Base-by-base conservation (phyloP, 2,113 vertebrate genomes). In the Melanerpes aurifrons region DNA sequence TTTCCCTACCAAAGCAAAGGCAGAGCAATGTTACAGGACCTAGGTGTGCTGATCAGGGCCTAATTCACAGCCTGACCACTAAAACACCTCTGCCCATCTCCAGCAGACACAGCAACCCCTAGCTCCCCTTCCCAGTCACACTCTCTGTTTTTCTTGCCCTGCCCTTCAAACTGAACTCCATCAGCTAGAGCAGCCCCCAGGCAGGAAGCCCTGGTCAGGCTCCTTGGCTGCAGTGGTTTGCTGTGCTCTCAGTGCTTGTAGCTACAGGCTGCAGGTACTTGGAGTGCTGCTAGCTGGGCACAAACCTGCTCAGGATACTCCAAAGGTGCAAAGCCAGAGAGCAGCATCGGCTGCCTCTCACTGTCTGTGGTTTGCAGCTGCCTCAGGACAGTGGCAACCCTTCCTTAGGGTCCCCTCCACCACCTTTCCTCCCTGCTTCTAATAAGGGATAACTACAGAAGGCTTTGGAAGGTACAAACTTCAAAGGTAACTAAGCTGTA, bases 391-490 rank as follows among this genome's bases (percentile, higher is more conserved):
- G 25, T 17, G 12, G 4, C 17, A 74, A 21, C 58, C 73, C 73
- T 90, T 83, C 50, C 29, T 8, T 54, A 7, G 3, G 13, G 32
- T 6, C 3, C 14, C 7, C 32, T 61, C 69, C 69, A 8, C 80
- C 54, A 1, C 0, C 15, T 82, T 89, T 58, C 66, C 3, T 69
- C 86, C 24, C 14, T 68, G 9, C 56, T 68, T 64, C n/a, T 59
- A 32, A 67, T 40, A 91, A 91, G 86, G 26, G 28, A 54, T 4
- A 82, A 56, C 14, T 70, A 62, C 75, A 18, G 18, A 87, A 63
- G 15, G 58, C 74, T 78, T 86, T 54, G 17, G 25, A 84, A 78
- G 64, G 37, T 86, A 75, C 81, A 91, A 88, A 54, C 22, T 83
- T 88, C 54, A 81, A 68, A 80, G 14, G 40, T 81, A 89, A 45